Percentiles rank a stretch among this genome's conserved stretches.
phyloP scores from a whole-genome alignment of 2,113 vertebrate genomes.

The Calyptomena viridis region DNA sequence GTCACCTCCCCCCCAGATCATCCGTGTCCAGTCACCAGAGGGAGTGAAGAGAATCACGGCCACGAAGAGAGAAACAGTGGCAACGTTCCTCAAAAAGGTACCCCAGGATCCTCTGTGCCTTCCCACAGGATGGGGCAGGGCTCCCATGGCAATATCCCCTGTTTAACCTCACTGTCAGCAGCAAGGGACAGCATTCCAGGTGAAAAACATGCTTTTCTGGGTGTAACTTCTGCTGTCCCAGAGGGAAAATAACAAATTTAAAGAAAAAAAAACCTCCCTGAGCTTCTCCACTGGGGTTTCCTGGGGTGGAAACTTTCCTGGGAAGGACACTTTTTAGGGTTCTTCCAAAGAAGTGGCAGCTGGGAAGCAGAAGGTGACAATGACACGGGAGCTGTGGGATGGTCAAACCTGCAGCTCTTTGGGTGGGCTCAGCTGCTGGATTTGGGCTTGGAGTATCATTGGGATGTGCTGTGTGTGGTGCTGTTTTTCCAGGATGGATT shows the following conservation, averaged over 20 bases:
- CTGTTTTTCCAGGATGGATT: rapidly evolving
- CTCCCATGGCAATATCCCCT: rapidly evolving
- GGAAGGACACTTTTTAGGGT: rapidly evolving
- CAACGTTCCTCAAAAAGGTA: conserved; percentile 95
- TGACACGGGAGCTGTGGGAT: background rate
- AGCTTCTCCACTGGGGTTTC: rapidly evolving
- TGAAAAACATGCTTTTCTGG: rapidly evolving
- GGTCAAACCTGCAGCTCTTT: background rate
- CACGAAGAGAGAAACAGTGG: conserved; percentile 89
- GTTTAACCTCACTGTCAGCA: background rate
- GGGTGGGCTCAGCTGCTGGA: background rate
- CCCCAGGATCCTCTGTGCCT: rapidly evolving
- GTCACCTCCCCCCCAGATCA: conserved; percentile 74
- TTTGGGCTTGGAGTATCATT: rapidly evolving
- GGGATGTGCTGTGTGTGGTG: background rate
- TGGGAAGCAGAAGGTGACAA: background rate
- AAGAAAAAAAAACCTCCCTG: background rate
- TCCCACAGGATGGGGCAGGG: background rate
- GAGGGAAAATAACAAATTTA: background rate
- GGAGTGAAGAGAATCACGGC: conserved; percentile 92
- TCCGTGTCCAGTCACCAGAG: conserved; percentile 94
- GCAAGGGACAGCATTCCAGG: rapidly evolving
- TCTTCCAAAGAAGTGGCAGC: background rate
- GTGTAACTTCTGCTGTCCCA: background rate
- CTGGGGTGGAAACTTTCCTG: background rate